Evolutionary conservation across 2,113 vertebrate species (phyloP), one percentile per base, ranked within the genome.

Genomic region (Vulpes vulpes): DNA sequence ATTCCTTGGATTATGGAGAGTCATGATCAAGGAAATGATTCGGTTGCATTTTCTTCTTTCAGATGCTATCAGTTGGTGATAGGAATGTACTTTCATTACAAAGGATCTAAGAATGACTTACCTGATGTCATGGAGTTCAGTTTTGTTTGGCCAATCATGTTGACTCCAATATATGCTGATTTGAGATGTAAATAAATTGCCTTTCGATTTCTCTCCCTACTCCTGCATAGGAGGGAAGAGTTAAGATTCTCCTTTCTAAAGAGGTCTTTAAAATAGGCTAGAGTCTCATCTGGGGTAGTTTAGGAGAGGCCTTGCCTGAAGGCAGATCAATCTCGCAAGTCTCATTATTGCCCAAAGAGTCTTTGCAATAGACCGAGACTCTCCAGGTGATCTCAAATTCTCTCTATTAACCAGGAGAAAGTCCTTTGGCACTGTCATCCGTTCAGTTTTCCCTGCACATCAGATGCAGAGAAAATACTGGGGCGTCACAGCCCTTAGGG

Each of bases 251-350:
- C 32, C 1, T 94, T 96, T 96, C 83, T 94, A n/a, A 81, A 60
- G 81, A 85, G 74, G 25, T 81, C 73, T 95, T 97, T 93, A 92
- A 95, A 91, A 83, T 60, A 95, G 73, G n/a, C 55, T 62, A 23
- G 19, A 15, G n/a, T 60, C 91, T 95, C 93, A 74, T 78, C 64
- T n/a, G 32, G 65, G 65, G 65, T 91, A n/a, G 89, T 35, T 91
- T 89, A 93, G 93, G 60, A 79, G 78, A 91, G 55, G 86, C 17
- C 89, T 91, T 92, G 86, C 96, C 73, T 76, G 91, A 83, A 94
- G 96, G 92, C 86, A 55, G 79, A 89, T 93, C 92, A 89, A 71
- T 74, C 96, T 95, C 91, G 83, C 43, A 69, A 89, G 96, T 19
- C 95, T 97, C 96, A 79, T 97, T 84, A 93, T 7, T 38, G 78